Conservation (phyloP, 2,113 vertebrate species). For the Mastomys coucha region DNA sequence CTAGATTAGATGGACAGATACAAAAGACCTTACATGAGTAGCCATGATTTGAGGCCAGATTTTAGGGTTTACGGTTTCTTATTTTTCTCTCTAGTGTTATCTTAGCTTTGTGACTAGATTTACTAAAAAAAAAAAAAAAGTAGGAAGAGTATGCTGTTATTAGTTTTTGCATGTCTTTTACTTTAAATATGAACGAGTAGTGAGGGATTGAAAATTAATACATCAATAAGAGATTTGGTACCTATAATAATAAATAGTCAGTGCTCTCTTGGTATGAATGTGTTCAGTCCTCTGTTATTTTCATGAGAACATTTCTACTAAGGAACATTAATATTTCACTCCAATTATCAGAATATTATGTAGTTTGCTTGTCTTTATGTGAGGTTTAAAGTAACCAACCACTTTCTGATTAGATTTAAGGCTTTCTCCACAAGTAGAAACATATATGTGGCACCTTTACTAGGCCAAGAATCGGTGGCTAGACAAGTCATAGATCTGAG, state of each 20-base stretch:
- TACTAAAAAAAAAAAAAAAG: not conserved
- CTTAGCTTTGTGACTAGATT: not conserved
- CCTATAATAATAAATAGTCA: not conserved
- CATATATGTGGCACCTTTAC: not conserved
- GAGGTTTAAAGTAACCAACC: conserved; percentile 60
- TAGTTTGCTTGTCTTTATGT: conserved; percentile 78
- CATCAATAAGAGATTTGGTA: not conserved
- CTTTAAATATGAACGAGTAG: not conserved
- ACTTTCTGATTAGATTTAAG: not conserved
- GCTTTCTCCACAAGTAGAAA: not conserved
- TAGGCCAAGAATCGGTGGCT: not conserved
- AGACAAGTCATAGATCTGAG: not conserved
- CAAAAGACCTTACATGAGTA: not conserved
- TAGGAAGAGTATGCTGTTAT: not conserved
- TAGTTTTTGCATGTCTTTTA: not conserved
- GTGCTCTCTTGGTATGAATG: conserved; percentile 45
- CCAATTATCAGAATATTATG: conserved; percentile 78
- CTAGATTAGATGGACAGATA: not conserved
- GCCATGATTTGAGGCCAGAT: not conserved
- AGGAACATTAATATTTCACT: conserved; percentile 71
- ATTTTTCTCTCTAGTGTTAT: not conserved
- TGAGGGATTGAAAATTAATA: not conserved
- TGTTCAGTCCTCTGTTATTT: conserved; percentile 64
- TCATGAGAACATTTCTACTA: conserved; percentile 58
- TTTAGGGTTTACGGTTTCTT: not conserved